Percentiles rank a stretch among this genome's conserved stretches.
These are phyloP conservation scores for Drosophila ananassae DNA, from an alignment of 1,140 invertebrate species.

Conservation along the genomic window DNA sequence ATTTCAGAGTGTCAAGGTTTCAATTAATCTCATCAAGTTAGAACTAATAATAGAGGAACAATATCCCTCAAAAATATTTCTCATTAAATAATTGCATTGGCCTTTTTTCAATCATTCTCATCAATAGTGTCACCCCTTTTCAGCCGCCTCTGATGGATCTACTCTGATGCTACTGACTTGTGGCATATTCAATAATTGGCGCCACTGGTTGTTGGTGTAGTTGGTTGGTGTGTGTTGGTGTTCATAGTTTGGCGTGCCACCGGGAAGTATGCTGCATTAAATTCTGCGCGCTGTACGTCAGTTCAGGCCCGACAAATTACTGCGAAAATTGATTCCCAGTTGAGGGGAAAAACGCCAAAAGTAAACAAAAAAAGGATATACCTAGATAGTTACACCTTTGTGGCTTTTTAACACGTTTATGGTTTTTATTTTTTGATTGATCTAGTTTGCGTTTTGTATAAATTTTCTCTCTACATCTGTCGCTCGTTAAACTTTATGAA, in stretches of 20 bases:
- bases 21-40: background rate
- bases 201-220: slow-evolving; percentile 20
- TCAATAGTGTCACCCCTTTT: background rate
- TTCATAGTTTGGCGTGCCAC: slow-evolving; percentile 63
- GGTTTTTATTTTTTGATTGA: slow-evolving; percentile 3
- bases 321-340: slow-evolving; percentile 64
- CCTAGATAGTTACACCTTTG: slow-evolving; percentile 19
- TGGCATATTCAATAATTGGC: slow-evolving; percentile 75
- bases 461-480: slow-evolving; percentile 22
- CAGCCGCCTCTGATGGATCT: slow-evolving; percentile 2
- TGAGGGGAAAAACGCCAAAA: slow-evolving; percentile 1
- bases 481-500: slow-evolving; percentile 18
- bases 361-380: slow-evolving; percentile 11
- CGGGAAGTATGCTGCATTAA: slow-evolving; percentile 72
- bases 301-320: slow-evolving; percentile 55
- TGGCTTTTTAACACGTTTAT: slow-evolving; percentile 59
- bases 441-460: slow-evolving; percentile 13
- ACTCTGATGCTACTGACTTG: slow-evolving; percentile 31
- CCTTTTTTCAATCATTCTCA: background rate
- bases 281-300: slow-evolving; percentile 53
- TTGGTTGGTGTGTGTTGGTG: background rate
- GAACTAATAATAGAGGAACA: no score
- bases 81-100: no score
- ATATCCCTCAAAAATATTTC: no score
- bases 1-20: background rate